These are phyloP conservation scores for Rhagium mordax DNA, from an alignment of 2,888 invertebrate genomes.

Conservation along the genomic window DNA sequence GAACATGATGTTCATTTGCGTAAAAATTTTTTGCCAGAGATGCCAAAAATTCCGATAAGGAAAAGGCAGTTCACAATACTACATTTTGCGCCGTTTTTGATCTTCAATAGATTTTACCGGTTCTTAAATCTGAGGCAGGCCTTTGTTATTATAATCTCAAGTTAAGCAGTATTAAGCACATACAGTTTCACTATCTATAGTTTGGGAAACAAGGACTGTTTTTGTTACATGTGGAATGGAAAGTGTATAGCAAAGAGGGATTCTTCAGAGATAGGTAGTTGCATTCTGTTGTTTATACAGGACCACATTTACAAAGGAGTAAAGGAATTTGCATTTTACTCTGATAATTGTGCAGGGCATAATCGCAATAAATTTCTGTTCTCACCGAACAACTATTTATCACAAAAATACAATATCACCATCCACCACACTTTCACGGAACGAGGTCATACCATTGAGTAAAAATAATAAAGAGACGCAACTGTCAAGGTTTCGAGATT, in stretches of 20 bases:
- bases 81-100: constrained; percentile 49
- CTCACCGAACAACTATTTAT: constrained; percentile 49
- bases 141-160: constrained; percentile 53
- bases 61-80: constrained; percentile 17
- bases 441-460: too few species aligned
- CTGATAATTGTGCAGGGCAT: constrained; percentile 56
- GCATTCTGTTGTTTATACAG: neutral
- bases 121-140: constrained; percentile 53
- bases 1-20: constrained; percentile 42
- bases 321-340: constrained; percentile 54
- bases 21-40: constrained; percentile 43
- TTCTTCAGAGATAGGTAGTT: constrained; percentile 19
- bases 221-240: constrained; percentile 47
- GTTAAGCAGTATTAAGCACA: too few species aligned
- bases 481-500: too few species aligned
- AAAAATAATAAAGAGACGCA: too few species aligned
- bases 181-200: constrained; percentile 55
- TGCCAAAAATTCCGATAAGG: constrained; percentile 44
- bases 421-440: constrained; percentile 55
- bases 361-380: constrained; percentile 56
- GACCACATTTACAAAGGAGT: constrained; percentile 30
- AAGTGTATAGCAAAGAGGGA: constrained; percentile 46
- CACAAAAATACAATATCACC: constrained; percentile 48
- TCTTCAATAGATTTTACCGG: constrained; percentile 52
- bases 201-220: constrained; percentile 30